phyloP scores from a whole-genome alignment of 2,113 vertebrate genomes.

The Nyctibius bracteatus region DNA sequence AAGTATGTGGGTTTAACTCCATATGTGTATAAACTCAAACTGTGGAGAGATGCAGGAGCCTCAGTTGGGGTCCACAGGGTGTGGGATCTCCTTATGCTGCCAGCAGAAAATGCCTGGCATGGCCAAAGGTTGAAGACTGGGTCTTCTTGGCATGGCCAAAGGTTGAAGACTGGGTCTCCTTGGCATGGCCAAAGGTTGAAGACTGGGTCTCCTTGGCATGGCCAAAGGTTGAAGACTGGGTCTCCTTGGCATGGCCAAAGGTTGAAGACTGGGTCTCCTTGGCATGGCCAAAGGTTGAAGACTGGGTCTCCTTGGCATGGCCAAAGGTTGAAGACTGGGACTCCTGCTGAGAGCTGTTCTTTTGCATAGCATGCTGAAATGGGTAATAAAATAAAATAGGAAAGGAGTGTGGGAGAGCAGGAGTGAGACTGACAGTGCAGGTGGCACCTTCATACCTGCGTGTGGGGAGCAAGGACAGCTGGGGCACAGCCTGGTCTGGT shows the following conservation, averaged over 20 bases:
- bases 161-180: too few relatives aligned
- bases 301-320: too few relatives aligned
- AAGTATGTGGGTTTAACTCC: not conserved
- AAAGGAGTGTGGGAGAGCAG: not conserved
- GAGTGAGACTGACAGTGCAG: not conserved
- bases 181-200: too few relatives aligned
- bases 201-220: too few relatives aligned
- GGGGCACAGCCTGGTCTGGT: not conserved
- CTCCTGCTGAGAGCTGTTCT: not conserved
- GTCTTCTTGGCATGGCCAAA: not conserved
- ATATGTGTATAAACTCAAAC: not conserved
- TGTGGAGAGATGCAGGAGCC: not conserved
- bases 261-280: not conserved
- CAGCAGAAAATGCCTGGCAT: not conserved
- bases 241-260: not conserved
- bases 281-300: not conserved
- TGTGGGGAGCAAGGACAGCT: not conserved
- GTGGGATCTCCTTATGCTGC: not conserved
- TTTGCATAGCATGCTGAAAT: not conserved
- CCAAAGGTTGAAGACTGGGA: too few relatives aligned
- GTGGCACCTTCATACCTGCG: not conserved
- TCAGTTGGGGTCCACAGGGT: accelerated
- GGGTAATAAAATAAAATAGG: not conserved
- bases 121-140: not conserved
- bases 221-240: too few relatives aligned